Conservation (phyloP, 1,140 invertebrate genomes). For the Heterodera carotae region DNA sequence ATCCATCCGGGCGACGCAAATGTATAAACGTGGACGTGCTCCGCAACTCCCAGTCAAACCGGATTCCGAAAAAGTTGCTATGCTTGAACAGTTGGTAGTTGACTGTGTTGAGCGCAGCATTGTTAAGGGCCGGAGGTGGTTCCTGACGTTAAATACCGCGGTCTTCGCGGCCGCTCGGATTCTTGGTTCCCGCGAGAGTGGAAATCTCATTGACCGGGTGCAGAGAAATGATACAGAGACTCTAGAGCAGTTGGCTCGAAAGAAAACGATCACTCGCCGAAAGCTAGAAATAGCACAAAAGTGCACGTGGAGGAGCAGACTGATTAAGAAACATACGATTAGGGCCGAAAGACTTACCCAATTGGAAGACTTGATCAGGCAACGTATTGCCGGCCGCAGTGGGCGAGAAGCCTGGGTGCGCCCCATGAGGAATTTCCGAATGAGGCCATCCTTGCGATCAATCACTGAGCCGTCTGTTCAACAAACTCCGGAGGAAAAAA, state of each 20-base stretch:
- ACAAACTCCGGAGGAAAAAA: neutral
- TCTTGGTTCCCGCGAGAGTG: neutral
- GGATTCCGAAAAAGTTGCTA: neutral
- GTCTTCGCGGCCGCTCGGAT: neutral
- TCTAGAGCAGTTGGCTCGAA: neutral
- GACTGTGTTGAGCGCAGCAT: neutral
- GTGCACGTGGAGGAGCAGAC: neutral
- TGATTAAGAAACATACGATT: neutral
- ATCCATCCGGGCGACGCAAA: neutral
- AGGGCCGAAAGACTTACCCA: neutral
- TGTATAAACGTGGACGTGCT: neutral
- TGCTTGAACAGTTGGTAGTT: neutral
- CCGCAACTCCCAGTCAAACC: neutral
- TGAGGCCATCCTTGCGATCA: neutral
- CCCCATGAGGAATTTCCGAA: neutral
- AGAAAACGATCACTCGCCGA: neutral
- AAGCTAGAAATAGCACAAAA: neutral
- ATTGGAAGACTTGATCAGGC: neutral
- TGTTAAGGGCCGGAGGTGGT: neutral
- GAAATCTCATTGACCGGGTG: neutral
- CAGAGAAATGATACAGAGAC: neutral
- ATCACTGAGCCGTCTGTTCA: neutral
- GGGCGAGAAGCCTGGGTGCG: neutral
- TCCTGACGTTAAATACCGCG: neutral
- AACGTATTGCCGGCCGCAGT: neutral